A percentile compares a stretch with the other conserved stretches of the same genome.
These are phyloP conservation scores for Helicolenus hilgendorfi DNA, from an alignment of 2,797 vertebrate genomes.

Conservation along the genomic window DNA sequence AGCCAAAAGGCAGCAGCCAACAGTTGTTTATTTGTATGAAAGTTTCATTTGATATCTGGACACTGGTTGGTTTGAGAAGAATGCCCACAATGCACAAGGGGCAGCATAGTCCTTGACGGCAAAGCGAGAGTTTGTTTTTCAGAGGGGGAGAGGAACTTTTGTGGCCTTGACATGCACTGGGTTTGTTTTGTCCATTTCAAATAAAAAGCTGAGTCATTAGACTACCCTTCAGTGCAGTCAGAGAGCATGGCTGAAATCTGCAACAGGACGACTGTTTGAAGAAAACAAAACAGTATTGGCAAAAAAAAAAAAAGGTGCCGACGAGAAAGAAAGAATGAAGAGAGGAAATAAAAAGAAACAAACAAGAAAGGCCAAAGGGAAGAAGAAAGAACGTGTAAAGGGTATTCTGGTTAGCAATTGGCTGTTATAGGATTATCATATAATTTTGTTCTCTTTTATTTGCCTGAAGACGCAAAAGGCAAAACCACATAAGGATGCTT, in stretches of 20 bases:
- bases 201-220: constrained; percentile 26
- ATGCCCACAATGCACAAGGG: constrained; percentile 13
- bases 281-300: not conserved
- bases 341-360: not conserved
- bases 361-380: not conserved
- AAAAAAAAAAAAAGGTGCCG: not conserved
- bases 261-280: not conserved
- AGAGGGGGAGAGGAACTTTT: constrained; percentile 12
- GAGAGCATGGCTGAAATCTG: constrained; percentile 17
- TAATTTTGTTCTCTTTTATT: constrained; percentile 1
- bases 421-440: constrained; percentile 29
- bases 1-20: not conserved
- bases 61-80: constrained; percentile 8
- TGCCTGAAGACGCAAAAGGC: constrained; percentile 27
- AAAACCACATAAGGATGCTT: constrained; percentile 9
- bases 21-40: constrained; percentile 3
- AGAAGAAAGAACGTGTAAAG: not conserved
- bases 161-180: constrained; percentile 26
- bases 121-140: constrained; percentile 37
- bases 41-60: constrained; percentile 9
- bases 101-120: constrained; percentile 2
- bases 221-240: constrained; percentile 29
- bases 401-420: not conserved
- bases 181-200: constrained; percentile 35
- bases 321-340: not conserved